Conservation (phyloP, 1,140 invertebrate genomes). For the Luehdorfia chinensis region DNA sequence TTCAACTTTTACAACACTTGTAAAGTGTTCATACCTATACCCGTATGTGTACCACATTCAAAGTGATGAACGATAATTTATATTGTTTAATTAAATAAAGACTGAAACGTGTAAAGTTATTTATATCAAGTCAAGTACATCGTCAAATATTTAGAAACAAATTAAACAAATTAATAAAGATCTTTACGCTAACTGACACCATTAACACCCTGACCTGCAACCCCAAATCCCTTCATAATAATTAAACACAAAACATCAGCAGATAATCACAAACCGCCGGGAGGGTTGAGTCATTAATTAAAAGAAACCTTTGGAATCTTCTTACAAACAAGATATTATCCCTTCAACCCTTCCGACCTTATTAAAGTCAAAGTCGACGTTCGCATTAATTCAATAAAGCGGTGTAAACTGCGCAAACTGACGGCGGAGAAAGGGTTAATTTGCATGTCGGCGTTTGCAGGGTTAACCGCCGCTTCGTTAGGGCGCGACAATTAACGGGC, state of each 20-base stretch:
- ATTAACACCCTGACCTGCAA: slow-evolving; percentile 39
- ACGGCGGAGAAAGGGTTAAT: slow-evolving; percentile 70
- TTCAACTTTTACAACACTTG: too few species aligned
- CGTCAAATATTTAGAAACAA: too few species aligned
- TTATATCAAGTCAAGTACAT: too few species aligned
- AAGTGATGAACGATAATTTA: too few species aligned
- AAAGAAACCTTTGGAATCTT: slow-evolving; percentile 52
- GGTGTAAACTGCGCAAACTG: slow-evolving; percentile 62
- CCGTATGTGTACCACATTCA: too few species aligned
- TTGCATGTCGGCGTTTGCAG: slow-evolving; percentile 67
- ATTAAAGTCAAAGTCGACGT: slow-evolving; percentile 50
- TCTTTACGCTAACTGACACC: slow-evolving; percentile 1
- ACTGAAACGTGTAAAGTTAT: too few species aligned
- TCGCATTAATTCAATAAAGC: slow-evolving; percentile 73
- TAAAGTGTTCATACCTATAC: too few species aligned
- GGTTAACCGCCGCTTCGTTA: slow-evolving; percentile 72
- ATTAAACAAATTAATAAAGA: background rate
- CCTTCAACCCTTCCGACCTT: slow-evolving; percentile 52
- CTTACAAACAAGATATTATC: slow-evolving; percentile 71
- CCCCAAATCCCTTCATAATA: slow-evolving; percentile 40
- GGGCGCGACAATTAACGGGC: slow-evolving; percentile 63
- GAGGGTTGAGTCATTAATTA: slow-evolving; percentile 71
- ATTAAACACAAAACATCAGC: slow-evolving; percentile 50
- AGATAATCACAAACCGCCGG: slow-evolving; percentile 53
- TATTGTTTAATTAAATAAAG: too few species aligned